Percentiles rank a stretch among this genome's conserved stretches.
Conservation (phyloP, 1,140 invertebrate species). For the Zaprionus kolodkinae region DNA sequence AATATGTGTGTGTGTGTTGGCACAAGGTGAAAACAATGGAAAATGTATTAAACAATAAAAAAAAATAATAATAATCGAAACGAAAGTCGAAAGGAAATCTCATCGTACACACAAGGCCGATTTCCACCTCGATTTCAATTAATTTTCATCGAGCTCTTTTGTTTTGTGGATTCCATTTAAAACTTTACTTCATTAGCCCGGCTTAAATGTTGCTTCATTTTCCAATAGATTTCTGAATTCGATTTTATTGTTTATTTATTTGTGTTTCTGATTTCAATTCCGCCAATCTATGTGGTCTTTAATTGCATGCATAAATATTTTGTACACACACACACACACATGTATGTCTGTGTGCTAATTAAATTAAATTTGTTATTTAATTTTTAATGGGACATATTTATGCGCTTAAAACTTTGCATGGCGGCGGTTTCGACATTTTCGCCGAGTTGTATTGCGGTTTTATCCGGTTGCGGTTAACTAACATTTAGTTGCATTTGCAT, state of each 20-base stretch:
- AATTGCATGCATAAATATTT: conserved; percentile 46
- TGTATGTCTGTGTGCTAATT: conserved; percentile 48
- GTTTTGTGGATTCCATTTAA: neutral
- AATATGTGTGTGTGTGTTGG: neutral
- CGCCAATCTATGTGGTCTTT: conserved; percentile 18
- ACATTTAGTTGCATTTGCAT: conserved; percentile 29
- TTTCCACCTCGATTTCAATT: conserved; percentile 27
- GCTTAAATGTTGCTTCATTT: neutral
- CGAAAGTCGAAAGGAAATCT: conserved; percentile 10
- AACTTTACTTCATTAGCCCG: conserved; percentile 1
- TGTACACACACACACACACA: conserved; percentile 10
- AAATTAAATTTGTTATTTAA: conserved; percentile 64
- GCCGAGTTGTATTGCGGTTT: conserved; percentile 48
- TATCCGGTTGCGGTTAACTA: conserved; percentile 41
- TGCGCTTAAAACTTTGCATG: conserved; percentile 45
- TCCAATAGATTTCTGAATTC: neutral
- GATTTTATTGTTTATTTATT: conserved; percentile 14
- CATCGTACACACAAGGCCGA: neutral
- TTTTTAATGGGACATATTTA: conserved; percentile 60
- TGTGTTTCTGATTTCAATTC: conserved; percentile 11
- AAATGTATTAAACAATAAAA: conserved; percentile 27
- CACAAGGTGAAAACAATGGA: conserved; percentile 35
- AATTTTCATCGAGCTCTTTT: conserved; percentile 5
- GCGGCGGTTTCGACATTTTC: conserved; percentile 26
- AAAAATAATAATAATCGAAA: neutral